Evolutionary conservation across 1,140 invertebrate genomes (phyloP).

Genomic region (Lanistes nyassanus): DNA sequence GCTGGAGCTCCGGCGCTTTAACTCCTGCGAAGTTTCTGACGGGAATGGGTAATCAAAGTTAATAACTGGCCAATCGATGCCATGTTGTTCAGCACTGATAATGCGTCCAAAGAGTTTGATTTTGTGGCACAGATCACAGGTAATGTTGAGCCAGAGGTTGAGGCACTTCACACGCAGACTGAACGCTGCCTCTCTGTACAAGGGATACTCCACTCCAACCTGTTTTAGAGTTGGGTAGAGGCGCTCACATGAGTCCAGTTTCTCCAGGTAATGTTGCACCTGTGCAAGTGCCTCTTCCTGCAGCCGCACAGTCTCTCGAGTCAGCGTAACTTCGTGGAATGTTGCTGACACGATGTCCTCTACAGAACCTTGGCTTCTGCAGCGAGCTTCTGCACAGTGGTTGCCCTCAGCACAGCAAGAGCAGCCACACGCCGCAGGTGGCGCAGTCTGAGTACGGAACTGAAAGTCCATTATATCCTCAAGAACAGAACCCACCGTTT

Average conservation of each 20-base stretch:
- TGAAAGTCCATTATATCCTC: slow-evolving; percentile 82
- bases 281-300: slow-evolving; percentile 75
- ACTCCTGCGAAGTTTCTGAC: slow-evolving; percentile 18
- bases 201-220: slow-evolving; percentile 78
- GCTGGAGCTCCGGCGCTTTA: slow-evolving; percentile 31
- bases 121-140: slow-evolving; percentile 83
- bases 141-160: slow-evolving; percentile 91
- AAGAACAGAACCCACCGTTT: slow-evolving; percentile 77
- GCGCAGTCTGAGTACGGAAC: slow-evolving; percentile 56
- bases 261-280: slow-evolving; percentile 77
- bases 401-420: neutral
- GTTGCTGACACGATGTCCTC: slow-evolving; percentile 41
- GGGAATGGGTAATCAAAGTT: slow-evolving; percentile 44
- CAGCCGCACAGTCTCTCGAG: slow-evolving; percentile 37
- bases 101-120: slow-evolving; percentile 82
- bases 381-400: neutral
- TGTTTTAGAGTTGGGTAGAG: slow-evolving; percentile 87
- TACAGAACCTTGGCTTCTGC: slow-evolving; percentile 1
- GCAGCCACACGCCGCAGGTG: slow-evolving; percentile 8
- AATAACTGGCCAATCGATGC: slow-evolving; percentile 64
- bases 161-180: slow-evolving; percentile 79
- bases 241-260: slow-evolving; percentile 79
- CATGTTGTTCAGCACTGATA: slow-evolving; percentile 70
- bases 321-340: slow-evolving; percentile 43
- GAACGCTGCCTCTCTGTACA: slow-evolving; percentile 77